phyloP scores from a whole-genome alignment of 2,113 vertebrate species.

The Actinemys pallida region DNA sequence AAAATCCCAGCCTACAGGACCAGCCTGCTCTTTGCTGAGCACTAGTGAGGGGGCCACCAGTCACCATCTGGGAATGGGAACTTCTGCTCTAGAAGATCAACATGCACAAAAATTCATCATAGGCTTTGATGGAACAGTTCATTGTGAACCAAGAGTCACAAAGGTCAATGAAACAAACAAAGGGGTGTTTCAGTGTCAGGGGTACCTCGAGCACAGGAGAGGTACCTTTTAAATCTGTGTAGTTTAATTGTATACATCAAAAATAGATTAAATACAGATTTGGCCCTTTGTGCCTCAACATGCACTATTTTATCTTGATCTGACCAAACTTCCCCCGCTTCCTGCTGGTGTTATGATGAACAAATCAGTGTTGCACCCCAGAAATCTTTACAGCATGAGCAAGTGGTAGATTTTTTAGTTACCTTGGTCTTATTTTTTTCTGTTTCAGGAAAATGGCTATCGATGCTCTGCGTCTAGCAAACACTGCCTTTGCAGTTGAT shows the following conservation, averaged over 20 bases:
- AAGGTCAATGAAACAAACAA: conserved; percentile 5
- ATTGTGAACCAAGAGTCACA: conserved; percentile 10
- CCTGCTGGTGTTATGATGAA: neutral
- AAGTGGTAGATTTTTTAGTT: neutral
- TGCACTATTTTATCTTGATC: neutral
- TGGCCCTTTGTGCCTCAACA: neutral
- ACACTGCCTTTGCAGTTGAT: conserved; percentile 83
- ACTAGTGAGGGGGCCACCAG: neutral
- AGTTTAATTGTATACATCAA: conserved; percentile 40
- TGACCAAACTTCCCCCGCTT: neutral
- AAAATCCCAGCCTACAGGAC: neutral
- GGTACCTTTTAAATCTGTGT: neutral
- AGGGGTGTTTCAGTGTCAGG: neutral
- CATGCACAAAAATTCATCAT: neutral
- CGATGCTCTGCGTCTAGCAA: conserved; percentile 80
- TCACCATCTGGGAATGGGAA: neutral
- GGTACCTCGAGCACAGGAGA: neutral
- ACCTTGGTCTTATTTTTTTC: conserved; percentile 17
- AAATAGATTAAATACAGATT: conserved; percentile 20
- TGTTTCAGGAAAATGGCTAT: conserved; percentile 75
- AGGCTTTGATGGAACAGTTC: conserved; percentile 8
- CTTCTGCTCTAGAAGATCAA: neutral
- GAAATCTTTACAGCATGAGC: neutral
- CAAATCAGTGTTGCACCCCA: neutral
- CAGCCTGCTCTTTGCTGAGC: neutral